A percentile compares a stretch with the other conserved stretches of the same genome.
Evolutionary conservation across 2,797 vertebrate species (phyloP).

Genomic region (Sparidentex hasta): DNA sequence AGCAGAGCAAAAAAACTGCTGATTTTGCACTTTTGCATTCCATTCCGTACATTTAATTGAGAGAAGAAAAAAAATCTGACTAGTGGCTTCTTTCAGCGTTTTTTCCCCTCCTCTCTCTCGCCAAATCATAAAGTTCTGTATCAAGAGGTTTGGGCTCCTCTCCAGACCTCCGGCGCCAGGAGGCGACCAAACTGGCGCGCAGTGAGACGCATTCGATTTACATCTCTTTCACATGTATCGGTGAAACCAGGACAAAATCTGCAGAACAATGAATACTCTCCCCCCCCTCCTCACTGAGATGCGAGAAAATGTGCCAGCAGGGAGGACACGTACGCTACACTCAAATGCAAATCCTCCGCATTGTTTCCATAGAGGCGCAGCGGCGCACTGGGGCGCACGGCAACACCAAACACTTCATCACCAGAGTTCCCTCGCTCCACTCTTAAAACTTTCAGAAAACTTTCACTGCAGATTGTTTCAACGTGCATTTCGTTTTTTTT

Average conservation of each 20-base stretch:
- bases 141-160: slow-evolving; percentile 1
- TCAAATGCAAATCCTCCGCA: slow-evolving; percentile 22
- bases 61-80: neutral
- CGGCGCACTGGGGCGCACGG: neutral
- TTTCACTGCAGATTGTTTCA: neutral
- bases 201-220: rapidly evolving
- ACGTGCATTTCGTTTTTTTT: neutral
- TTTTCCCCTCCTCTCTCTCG: neutral
- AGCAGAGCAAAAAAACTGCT: neutral
- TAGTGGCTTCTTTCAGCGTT: neutral
- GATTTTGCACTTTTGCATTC: too few species aligned
- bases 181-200: neutral
- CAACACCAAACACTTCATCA: neutral
- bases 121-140: neutral
- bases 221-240: neutral
- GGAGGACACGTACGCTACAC: slow-evolving; percentile 14
- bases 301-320: neutral
- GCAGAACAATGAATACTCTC: neutral
- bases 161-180: slow-evolving; percentile 30
- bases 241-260: neutral
- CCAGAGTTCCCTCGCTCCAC: neutral
- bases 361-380: slow-evolving; percentile 22
- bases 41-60: neutral
- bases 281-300: neutral
- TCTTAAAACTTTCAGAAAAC: neutral